Percentiles rank a stretch among this genome's conserved stretches.
Evolutionary conservation across 2,797 vertebrate species (phyloP).

Genomic region (Chlorospingus semifuscus): DNA sequence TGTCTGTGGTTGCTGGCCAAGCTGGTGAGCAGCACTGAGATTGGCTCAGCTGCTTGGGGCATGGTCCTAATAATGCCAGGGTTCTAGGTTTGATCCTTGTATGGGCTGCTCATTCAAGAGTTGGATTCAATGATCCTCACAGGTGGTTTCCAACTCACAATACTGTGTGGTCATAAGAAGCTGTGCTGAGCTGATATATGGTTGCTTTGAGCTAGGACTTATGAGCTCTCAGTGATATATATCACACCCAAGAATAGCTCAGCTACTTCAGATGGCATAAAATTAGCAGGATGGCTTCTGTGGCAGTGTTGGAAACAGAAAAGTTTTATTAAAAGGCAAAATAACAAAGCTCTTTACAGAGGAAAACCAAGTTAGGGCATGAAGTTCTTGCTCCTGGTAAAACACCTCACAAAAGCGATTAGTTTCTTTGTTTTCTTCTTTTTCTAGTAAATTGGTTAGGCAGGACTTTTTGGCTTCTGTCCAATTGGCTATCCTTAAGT

Average conservation of each 20-base stretch:
- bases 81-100: not conserved
- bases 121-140: not conserved
- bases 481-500: not conserved
- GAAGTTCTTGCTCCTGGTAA: not conserved
- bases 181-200: not conserved
- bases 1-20: not conserved
- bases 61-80: not conserved
- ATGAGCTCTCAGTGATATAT: not conserved
- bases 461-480: not conserved
- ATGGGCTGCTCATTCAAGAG: not conserved
- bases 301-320: not conserved
- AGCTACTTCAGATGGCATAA: not conserved
- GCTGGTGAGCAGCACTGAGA: rapidly evolving
- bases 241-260: not conserved
- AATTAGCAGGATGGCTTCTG: not conserved
- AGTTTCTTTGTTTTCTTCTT: not conserved
- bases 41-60: too few relatives aligned
- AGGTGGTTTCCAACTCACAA: not conserved
- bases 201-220: rapidly evolving
- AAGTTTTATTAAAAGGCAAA: not conserved
- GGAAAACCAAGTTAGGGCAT: not conserved
- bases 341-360: not conserved
- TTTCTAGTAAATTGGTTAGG: not conserved
- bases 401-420: not conserved
- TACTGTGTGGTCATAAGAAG: not conserved